Conservation (phyloP, 2,113 vertebrate genomes). For the Oreocharis arfaki region DNA sequence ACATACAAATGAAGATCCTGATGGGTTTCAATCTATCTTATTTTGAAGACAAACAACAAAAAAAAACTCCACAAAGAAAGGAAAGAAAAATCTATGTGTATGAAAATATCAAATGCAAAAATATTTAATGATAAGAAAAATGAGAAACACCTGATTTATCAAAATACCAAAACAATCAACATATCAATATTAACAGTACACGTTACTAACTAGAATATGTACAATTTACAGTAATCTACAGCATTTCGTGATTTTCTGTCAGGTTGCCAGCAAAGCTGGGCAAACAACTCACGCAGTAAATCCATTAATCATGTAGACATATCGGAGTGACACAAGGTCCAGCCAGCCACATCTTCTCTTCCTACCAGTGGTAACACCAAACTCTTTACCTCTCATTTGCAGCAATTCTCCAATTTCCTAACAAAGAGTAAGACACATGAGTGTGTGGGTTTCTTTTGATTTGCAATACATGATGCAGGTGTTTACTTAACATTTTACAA, state of each 20-base stretch:
- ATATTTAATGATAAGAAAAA: background rate
- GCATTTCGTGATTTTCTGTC: background rate
- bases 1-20: background rate
- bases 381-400: slow-evolving; percentile 89
- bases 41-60: background rate
- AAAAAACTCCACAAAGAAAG: background rate
- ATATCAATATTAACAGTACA: background rate
- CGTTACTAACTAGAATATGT: background rate
- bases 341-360: slow-evolving; percentile 97
- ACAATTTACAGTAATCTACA: background rate
- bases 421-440: background rate
- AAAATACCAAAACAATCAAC: background rate
- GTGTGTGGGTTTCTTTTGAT: background rate
- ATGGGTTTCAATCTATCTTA: background rate
- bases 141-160: background rate
- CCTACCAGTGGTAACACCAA: slow-evolving; percentile 94
- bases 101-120: background rate
- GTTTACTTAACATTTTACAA: background rate
- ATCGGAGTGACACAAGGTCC: slow-evolving; percentile 92
- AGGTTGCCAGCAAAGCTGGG: background rate
- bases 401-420: slow-evolving; percentile 89
- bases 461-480: background rate
- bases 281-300: slow-evolving; percentile 91
- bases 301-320: slow-evolving; percentile 97
- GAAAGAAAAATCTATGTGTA: background rate